Conservation (phyloP, 2,797 vertebrate genomes). For the Acrossocheilus wenchowensis region DNA sequence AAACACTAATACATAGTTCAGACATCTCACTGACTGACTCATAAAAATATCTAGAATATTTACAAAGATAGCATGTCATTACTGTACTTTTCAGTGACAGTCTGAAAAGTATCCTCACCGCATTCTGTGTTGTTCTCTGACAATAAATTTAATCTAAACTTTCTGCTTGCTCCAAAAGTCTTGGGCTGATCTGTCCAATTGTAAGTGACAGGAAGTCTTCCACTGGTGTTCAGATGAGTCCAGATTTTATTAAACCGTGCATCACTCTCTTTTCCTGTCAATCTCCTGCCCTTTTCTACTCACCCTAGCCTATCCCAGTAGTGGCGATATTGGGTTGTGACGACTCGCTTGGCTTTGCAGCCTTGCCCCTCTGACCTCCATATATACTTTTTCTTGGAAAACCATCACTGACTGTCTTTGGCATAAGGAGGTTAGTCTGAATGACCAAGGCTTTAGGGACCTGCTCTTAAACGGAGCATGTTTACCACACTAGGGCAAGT, state of each 20-base stretch:
- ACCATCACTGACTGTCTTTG: background rate
- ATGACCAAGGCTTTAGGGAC: constrained; percentile 19
- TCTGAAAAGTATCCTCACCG: background rate
- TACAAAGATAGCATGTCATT: background rate
- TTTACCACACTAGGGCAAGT: constrained; percentile 32
- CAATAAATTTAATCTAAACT: constrained; percentile 5
- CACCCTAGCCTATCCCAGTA: constrained; percentile 19
- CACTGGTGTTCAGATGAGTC: constrained; percentile 12
- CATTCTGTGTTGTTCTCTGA: constrained; percentile 1
- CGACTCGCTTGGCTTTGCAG: constrained; percentile 5
- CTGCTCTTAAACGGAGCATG: constrained; percentile 17
- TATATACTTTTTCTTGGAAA: constrained; percentile 27
- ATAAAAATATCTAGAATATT: background rate
- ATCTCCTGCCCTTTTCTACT: constrained; percentile 30
- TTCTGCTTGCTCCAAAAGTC: background rate
- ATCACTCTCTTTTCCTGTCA: constrained; percentile 9
- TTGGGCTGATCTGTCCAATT: background rate
- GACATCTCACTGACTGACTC: background rate
- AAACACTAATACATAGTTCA: background rate
- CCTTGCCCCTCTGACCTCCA: constrained; percentile 32
- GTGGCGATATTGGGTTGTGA: constrained; percentile 28
- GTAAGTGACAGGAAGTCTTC: constrained; percentile 6
- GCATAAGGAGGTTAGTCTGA: background rate
- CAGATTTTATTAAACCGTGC: constrained; percentile 33
- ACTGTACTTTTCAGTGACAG: background rate